Percentiles rank a stretch among this genome's conserved stretches.
Evolutionary conservation across 1,140 invertebrate genomes (phyloP).

Genomic region (Ectropis grisescens): DNA sequence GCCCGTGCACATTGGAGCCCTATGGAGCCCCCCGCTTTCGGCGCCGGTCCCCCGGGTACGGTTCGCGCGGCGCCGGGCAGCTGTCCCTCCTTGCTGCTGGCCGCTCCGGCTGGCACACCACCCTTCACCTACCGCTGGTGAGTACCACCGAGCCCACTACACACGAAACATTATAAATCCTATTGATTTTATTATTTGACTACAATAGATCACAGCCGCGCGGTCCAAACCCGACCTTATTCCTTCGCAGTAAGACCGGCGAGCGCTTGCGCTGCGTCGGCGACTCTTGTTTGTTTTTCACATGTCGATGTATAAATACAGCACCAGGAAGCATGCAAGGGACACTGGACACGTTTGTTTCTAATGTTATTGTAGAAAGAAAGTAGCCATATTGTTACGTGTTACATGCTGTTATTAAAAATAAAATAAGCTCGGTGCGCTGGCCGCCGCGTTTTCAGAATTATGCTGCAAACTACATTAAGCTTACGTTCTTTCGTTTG

Average conservation of each 20-base stretch:
- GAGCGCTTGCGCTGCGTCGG: conserved; percentile 27
- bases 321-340: conserved; percentile 36
- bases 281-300: conserved; percentile 56
- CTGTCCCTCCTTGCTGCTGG: conserved; percentile 25
- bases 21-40: conserved; percentile 52
- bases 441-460: too few species aligned
- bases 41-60: conserved; percentile 20
- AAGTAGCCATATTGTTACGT: too few species aligned
- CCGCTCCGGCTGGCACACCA: conserved; percentile 37
- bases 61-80: conserved; percentile 37
- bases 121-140: conserved; percentile 53
- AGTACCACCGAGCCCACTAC: conserved; percentile 22
- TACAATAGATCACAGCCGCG: not conserved
- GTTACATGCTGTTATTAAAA: too few species aligned
- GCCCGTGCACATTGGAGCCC: conserved; percentile 39
- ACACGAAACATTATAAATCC: conserved; percentile 1
- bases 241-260: too few species aligned
- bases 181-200: conserved; percentile 1
- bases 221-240: not conserved
- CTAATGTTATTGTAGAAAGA: conserved; percentile 1
- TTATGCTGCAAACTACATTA: too few species aligned
- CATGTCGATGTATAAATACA: conserved; percentile 51
- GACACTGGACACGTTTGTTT: conserved; percentile 29
- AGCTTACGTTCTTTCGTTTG: too few species aligned
- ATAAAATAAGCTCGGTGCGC: too few species aligned